Evolutionary conservation across 2,797 vertebrate genomes (phyloP).

Genomic region (Pelobates cultripes): DNA sequence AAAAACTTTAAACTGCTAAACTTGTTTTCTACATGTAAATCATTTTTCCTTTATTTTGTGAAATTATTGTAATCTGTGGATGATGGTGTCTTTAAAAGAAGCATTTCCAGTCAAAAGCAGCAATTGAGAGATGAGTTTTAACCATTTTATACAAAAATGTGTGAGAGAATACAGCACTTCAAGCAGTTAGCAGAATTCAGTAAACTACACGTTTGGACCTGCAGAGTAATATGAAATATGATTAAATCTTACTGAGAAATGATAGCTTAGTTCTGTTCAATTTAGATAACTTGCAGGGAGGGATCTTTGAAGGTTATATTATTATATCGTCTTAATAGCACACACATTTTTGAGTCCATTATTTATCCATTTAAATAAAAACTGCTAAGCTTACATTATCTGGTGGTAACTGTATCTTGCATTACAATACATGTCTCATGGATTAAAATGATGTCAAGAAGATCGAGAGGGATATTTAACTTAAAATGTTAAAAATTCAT

Average conservation of each 20-base stretch:
- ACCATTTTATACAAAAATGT: slow-evolving; percentile 82
- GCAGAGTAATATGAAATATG: slow-evolving; percentile 73
- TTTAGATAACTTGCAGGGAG: slow-evolving; percentile 66
- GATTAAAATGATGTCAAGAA: too few species aligned
- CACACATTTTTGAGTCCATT: not conserved
- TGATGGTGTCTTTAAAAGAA: slow-evolving; percentile 79
- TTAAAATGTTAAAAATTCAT: too few species aligned
- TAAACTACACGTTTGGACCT: slow-evolving; percentile 80
- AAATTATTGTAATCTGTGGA: slow-evolving; percentile 53
- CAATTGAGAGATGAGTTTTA: slow-evolving; percentile 75
- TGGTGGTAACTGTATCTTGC: not conserved
- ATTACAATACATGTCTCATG: not conserved
- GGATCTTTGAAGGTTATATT: slow-evolving; percentile 58
- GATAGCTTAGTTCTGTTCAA: slow-evolving; percentile 24
- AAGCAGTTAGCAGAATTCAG: slow-evolving; percentile 88
- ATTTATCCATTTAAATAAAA: not conserved
- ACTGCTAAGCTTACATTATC: not conserved
- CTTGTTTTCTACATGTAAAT: not conserved
- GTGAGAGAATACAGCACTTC: slow-evolving; percentile 82
- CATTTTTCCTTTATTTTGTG: slow-evolving; percentile 38
- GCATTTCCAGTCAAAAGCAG: slow-evolving; percentile 72
- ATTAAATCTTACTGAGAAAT: slow-evolving; percentile 75
- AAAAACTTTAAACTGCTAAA: too few species aligned
- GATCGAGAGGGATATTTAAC: too few species aligned
- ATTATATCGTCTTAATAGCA: slow-evolving; percentile 45